Evolutionary conservation across 2,797 vertebrate genomes (phyloP), one percentile per base, ranked within the genome.

Genomic region (Microchirus variegatus): DNA sequence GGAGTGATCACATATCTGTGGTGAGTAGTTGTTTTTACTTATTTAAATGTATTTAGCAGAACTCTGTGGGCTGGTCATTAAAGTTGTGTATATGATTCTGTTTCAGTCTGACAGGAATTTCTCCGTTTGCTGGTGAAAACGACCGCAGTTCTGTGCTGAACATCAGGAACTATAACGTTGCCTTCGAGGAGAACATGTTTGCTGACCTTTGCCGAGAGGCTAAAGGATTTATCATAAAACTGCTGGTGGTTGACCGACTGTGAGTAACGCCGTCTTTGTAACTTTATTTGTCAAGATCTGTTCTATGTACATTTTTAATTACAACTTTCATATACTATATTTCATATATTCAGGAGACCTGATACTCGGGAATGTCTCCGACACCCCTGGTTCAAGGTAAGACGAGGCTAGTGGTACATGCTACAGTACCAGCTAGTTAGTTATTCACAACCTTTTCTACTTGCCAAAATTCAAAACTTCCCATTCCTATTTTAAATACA

Each of bases 301-400:
- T 4, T 6, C 1, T 31, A 31, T 31, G 31, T 31, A 31, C 3
- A 31, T 31, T 31, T 31, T 3, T 31, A 31, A 31, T 31, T 31
- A 31, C 26, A 31, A 31, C 4, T 31, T 6, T 31, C 31, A 31
- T 31, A 31, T 31, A 31, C 31, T 31, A 7, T 31, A 31, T 31
- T n/a, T n/a, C n/a, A n/a, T n/a, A n/a, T n/a, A n/a, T 90, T 37
- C 77, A 99, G 98, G 95, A 94, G 97, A 82, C 97, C 97, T 58
- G 93, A 94, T 43, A 94, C 95, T 2, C 94, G 94, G 65, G 97
- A 97, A 80, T 96, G 96, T 64, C 93, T 99, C 48, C 91, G 97
- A 57, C 96, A 99, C 67, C 94, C 97, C 14, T 99, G 98, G 98
- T 98, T 99, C 88, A 99, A 97, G 94, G 98, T 99, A 84, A 91